These are phyloP conservation scores for Phylloscopus trochilus DNA, from an alignment of 2,113 vertebrate species.

Conservation along the genomic window DNA sequence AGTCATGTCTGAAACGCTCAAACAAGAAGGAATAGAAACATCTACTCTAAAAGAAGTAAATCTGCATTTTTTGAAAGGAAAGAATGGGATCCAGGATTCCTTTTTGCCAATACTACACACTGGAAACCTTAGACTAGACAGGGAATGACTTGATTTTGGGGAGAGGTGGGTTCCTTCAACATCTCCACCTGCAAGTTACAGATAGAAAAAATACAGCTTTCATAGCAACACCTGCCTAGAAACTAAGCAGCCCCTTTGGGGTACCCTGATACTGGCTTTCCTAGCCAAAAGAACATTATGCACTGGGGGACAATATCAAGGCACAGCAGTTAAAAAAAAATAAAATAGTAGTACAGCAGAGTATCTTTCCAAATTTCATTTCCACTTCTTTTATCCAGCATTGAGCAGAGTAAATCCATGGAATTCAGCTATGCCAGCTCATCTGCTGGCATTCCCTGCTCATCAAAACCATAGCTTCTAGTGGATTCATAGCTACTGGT, in stretches of 20 bases:
- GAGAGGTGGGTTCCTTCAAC: background rate
- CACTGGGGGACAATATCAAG: background rate
- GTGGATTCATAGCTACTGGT: background rate
- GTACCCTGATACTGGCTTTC: background rate
- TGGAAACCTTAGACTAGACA: background rate
- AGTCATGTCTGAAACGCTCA: background rate
- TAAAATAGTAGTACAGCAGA: background rate
- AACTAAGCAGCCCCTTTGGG: background rate
- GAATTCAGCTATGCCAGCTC: background rate
- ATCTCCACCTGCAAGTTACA: background rate
- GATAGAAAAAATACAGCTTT: background rate
- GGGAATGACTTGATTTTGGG: background rate
- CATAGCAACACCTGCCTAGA: background rate
- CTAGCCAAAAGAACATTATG: background rate
- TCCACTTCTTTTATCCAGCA: background rate
- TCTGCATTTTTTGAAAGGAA: background rate
- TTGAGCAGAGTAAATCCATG: background rate
- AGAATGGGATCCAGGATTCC: background rate
- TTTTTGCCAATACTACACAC: background rate
- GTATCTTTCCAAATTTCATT: background rate
- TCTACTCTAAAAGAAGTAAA: background rate
- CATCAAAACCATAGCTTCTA: background rate
- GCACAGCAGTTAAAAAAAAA: background rate
- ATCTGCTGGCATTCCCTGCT: background rate
- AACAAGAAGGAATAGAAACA: background rate